Percentiles rank a stretch among this genome's conserved stretches.
These are phyloP conservation scores for Heliconius ethilla DNA, from an alignment of 2,888 invertebrate genomes.

Conservation along the genomic window DNA sequence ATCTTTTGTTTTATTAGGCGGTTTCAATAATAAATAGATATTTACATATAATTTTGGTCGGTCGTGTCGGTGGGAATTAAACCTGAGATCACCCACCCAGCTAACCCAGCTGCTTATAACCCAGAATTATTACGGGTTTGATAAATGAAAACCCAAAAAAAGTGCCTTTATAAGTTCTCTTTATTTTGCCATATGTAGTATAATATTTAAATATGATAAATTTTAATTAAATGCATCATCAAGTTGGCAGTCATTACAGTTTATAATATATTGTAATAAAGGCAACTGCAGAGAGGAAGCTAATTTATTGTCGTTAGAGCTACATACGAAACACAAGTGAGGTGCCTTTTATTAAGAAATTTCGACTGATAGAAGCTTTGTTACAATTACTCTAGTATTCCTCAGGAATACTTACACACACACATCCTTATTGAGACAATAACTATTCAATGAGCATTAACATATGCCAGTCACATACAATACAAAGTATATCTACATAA, in stretches of 20 bases:
- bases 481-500: conserved; percentile 13
- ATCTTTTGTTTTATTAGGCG: no score
- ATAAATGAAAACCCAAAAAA: neutral
- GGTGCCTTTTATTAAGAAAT: conserved; percentile 32
- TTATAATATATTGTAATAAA: neutral
- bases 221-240: neutral
- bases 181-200: neutral
- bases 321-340: conserved; percentile 16
- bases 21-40: no score
- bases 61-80: no score
- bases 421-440: neutral
- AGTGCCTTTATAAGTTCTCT: neutral
- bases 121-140: neutral
- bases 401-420: conserved; percentile 4
- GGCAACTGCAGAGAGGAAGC: neutral
- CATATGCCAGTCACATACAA: conserved; percentile 18
- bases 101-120: no score
- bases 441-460: conserved; percentile 5
- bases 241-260: neutral
- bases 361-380: conserved; percentile 16
- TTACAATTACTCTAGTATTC: neutral
- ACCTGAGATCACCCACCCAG: no score
- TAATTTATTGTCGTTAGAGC: conserved; percentile 14
- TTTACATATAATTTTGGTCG: no score
- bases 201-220: neutral